Base-by-base conservation (phyloP, 1,140 invertebrate genomes). In the Paraescarpia echinospica region DNA sequence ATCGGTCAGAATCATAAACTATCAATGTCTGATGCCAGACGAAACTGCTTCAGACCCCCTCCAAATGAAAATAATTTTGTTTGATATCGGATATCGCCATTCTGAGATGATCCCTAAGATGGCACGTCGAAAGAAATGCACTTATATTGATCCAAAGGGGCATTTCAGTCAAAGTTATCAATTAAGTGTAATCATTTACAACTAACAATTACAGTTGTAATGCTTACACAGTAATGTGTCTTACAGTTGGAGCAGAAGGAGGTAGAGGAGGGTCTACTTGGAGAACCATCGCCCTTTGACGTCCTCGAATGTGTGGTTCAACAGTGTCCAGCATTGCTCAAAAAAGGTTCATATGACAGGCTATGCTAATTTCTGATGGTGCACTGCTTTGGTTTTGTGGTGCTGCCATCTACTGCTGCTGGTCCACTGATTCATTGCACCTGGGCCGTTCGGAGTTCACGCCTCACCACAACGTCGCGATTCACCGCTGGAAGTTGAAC, bases 281-380 rank as follows among this genome's bases (percentile, higher is more conserved):
- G 14, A 0, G 18, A 34, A 34, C 34, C 33, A 12, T 90, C 91
- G 27, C 18, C 92, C 4, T 34, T 93, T 22, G 96, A 96, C 4
- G 92, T 93, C 18, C 93, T 97, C 35, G 96, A 97, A 94, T 97
- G 96, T 95, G 95, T 96, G 34, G 97, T 97, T 0, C 97, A 97
- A 93, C 96, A 97, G 92, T 98, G 97, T 94, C 97, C 97, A 1
- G 93, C 97, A 89, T 95, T 98, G 2, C 94, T 98, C 27, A 96
- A 97, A 59, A 97, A 97, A 95, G 96, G 96, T 97, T 94, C 34
- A 89, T 35, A 33, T 51, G n/a, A n/a, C n/a, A n/a, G n/a, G n/a
- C n/a, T n/a, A 35, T n/a, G 34, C 91, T 35, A 27, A 33, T 48
- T 89, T 35, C 59, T 88, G 35, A 93, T 89, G 35, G 48, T 91